These are phyloP conservation scores for Peromyscus nudipes DNA, from an alignment of 2,797 vertebrate genomes.

Conservation along the genomic window DNA sequence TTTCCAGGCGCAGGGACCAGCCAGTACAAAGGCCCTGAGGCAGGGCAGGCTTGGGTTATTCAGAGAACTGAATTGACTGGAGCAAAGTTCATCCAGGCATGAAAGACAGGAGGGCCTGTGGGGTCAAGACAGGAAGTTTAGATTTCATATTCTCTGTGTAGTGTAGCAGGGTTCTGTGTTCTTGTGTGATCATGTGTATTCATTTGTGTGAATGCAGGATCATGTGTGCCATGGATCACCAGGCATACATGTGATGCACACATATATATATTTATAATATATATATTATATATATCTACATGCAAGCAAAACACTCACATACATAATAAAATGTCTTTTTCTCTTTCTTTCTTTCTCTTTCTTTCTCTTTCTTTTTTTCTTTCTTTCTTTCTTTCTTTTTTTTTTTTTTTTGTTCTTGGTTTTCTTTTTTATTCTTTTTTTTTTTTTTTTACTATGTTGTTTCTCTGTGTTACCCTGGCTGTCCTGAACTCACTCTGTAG, in stretches of 20 bases:
- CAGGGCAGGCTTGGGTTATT: not conserved
- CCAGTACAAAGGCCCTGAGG: conserved; percentile 13
- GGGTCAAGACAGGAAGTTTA: not conserved
- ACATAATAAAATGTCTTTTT: not conserved
- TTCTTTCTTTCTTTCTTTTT: not conserved
- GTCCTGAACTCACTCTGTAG: too few species aligned
- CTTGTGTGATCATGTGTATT: not conserved
- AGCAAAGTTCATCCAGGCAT: not conserved
- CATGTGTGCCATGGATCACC: not conserved
- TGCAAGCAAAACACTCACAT: not conserved
- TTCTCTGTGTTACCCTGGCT: too few species aligned
- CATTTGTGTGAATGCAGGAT: not conserved
- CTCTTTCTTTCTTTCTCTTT: too few species aligned
- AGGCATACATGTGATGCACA: not conserved
- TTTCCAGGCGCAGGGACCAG: conserved; percentile 1
- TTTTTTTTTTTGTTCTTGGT: too few species aligned
- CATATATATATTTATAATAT: not conserved
- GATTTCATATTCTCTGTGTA: not conserved
- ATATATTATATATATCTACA: too few species aligned
- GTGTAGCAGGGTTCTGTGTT: too few species aligned
- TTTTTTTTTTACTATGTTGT: not conserved
- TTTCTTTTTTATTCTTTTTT: too few species aligned
- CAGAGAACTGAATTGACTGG: not conserved
- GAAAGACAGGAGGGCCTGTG: not conserved
- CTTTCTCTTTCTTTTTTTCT: too few species aligned